Conservation (phyloP, 2,888 invertebrate genomes). For the Drosophila aldrichi region DNA sequence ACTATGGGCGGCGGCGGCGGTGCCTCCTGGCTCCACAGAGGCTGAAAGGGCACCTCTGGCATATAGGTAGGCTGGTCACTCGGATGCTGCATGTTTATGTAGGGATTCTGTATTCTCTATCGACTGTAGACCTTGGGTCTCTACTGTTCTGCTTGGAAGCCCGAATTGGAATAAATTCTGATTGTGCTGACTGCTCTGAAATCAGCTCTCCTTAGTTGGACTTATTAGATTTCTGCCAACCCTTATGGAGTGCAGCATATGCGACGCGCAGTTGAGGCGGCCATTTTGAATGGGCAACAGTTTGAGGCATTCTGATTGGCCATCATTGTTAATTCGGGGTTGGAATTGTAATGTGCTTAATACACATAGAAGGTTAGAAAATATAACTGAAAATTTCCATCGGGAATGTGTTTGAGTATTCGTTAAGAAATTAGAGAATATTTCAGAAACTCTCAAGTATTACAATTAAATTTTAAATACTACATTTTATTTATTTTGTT, state of each 20-base stretch:
- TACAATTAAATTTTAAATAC: too few species aligned
- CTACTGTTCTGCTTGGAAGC: conserved; percentile 76
- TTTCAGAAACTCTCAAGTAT: too few species aligned
- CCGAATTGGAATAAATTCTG: conserved; percentile 63
- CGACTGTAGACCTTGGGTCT: conserved; percentile 39
- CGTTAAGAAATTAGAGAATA: too few species aligned
- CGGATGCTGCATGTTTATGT: conserved; percentile 82
- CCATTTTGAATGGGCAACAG: conserved; percentile 82
- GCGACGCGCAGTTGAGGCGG: conserved; percentile 36
- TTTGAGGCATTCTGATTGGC: conserved; percentile 67
- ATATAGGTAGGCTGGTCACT: conserved; percentile 83
- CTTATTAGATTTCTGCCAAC: conserved; percentile 73
- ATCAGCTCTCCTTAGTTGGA: conserved; percentile 21
- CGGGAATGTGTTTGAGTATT: background rate
- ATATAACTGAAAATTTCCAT: background rate
- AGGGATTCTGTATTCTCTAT: conserved; percentile 18
- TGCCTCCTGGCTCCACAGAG: conserved; percentile 86
- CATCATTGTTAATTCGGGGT: background rate
- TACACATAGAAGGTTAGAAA: too few species aligned
- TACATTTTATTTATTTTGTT: too few species aligned
- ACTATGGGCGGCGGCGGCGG: conserved; percentile 87
- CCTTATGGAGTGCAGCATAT: conserved; percentile 43
- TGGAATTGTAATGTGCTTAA: background rate
- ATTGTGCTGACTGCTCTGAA: conserved; percentile 34
- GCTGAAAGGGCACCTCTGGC: conserved; percentile 85